These are phyloP conservation scores for Bostrychus sinensis DNA, from an alignment of 2,113 vertebrate genomes.

Conservation along the genomic window DNA sequence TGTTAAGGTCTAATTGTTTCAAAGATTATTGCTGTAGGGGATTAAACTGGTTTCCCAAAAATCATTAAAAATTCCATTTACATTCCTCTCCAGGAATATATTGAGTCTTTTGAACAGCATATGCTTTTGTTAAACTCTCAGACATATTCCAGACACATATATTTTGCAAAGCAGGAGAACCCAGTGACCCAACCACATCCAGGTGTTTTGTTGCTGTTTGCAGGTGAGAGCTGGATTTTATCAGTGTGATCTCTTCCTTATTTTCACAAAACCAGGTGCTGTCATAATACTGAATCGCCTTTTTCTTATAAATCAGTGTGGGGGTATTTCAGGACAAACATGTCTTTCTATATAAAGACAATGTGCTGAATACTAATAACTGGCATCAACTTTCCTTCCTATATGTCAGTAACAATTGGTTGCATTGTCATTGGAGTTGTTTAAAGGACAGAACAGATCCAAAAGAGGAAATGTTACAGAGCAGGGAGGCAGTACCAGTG, in stretches of 20 bases:
- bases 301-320: slow-evolving; percentile 22
- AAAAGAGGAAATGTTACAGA: neutral
- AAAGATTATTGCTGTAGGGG: no score
- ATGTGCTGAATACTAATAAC: slow-evolving; percentile 12
- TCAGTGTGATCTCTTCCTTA: slow-evolving; percentile 42
- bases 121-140: slow-evolving; percentile 23
- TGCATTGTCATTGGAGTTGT: slow-evolving; percentile 5
- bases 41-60: no score
- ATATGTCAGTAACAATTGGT: slow-evolving; percentile 23
- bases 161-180: slow-evolving; percentile 23
- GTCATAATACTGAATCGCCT: slow-evolving; percentile 10
- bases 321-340: slow-evolving; percentile 39
- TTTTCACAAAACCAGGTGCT: slow-evolving; percentile 50
- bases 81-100: slow-evolving; percentile 5
- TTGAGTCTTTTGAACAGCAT: slow-evolving; percentile 29
- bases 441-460: neutral
- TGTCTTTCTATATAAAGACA: slow-evolving; percentile 17
- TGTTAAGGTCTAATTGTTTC: no score
- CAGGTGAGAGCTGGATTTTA: slow-evolving; percentile 43
- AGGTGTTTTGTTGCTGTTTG: slow-evolving; percentile 46
- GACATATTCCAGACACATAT: slow-evolving; percentile 21
- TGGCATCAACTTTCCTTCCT: slow-evolving; percentile 9
- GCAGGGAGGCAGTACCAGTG: slow-evolving; percentile 16
- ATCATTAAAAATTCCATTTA: no score
- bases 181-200: slow-evolving; percentile 35